phyloP scores from a whole-genome alignment of 2,797 vertebrate genomes.

The Danio albolineatus region DNA sequence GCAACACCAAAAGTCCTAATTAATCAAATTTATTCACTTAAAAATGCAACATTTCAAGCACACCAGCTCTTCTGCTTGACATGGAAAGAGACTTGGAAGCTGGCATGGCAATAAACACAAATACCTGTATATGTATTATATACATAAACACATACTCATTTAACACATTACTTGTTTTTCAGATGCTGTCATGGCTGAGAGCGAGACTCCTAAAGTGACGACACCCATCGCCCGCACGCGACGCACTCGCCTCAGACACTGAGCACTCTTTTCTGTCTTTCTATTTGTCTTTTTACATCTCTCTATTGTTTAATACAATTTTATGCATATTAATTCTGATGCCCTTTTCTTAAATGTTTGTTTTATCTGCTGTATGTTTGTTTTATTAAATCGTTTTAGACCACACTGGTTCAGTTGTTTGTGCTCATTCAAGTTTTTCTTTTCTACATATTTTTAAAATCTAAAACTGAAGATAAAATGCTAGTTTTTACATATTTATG shows the following conservation, averaged over 20 bases:
- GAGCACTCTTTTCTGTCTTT: constrained; percentile 54
- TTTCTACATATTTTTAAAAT: not conserved
- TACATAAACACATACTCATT: not conserved
- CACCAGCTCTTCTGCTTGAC: no score
- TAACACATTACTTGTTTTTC: constrained; percentile 29
- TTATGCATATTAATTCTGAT: not conserved
- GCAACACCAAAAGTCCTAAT: no score
- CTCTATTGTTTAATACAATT: not conserved
- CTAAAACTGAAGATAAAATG: not conserved
- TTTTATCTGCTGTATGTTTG: not conserved
- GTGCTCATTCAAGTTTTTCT: not conserved
- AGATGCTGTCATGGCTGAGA: constrained; percentile 85
- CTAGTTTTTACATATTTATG: not conserved
- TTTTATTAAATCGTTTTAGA: not conserved
- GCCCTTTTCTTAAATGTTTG: not conserved
- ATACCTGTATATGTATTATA: no score
- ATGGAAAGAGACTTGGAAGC: no score
- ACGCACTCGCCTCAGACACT: constrained; percentile 80
- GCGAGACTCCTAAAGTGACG: constrained; percentile 90
- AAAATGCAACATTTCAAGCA: no score
- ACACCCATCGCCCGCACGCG: constrained; percentile 88
- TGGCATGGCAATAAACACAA: no score
- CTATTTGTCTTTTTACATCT: not conserved
- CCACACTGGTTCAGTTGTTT: not conserved
- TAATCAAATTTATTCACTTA: no score